Conservation (phyloP, 92 coral and sea anemone species). For the Porites lobata region DNA sequence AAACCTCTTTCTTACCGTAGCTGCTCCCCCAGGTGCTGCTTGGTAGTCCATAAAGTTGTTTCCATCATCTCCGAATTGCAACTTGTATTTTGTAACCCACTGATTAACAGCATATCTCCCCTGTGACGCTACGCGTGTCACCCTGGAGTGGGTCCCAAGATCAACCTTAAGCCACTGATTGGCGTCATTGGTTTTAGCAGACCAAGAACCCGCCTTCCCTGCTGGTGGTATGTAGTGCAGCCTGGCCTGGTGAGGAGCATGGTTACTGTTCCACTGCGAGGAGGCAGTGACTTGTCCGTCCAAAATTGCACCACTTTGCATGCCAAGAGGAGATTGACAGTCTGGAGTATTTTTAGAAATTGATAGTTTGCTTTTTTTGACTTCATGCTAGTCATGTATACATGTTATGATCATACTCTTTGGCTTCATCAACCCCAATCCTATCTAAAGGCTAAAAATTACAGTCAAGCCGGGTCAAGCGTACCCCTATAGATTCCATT, state of each 20-base stretch:
- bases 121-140: constrained; percentile 19
- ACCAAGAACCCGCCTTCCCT: not conserved
- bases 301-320: constrained; percentile 3
- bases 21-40: not conserved
- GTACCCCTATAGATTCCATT: too few species aligned
- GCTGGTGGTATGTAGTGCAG: not conserved
- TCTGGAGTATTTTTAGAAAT: not conserved
- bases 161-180: constrained; percentile 15
- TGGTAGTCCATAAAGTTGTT: not conserved
- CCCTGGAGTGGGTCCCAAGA: not conserved
- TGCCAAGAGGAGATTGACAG: not conserved
- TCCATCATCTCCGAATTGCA: constrained; percentile 8
- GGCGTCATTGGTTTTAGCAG: constrained; percentile 3
- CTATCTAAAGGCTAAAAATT: too few species aligned
- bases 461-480: too few species aligned
- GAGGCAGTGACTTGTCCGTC: not conserved
- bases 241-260: not conserved
- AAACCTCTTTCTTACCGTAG: not conserved
- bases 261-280: not conserved
- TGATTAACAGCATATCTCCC: constrained; percentile 11
- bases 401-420: too few species aligned
- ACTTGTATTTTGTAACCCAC: constrained; percentile 32
- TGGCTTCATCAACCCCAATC: too few species aligned
- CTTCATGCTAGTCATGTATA: not conserved
- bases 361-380: not conserved